These are phyloP conservation scores for Datnioides undecimradiatus DNA, from an alignment of 2,113 vertebrate genomes.

Conservation along the genomic window DNA sequence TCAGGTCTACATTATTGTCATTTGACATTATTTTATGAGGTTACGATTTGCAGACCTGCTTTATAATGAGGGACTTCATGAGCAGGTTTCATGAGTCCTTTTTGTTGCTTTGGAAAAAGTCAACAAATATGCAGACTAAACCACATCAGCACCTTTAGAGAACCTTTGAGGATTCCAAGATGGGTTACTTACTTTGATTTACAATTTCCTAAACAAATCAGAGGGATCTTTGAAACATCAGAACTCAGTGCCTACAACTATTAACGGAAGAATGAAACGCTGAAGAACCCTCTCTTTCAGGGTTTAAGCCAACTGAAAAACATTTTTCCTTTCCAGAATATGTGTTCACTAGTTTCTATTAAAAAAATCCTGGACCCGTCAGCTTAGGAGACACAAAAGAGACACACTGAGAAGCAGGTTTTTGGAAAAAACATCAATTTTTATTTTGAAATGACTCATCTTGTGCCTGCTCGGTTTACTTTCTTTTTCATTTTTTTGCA, in stretches of 20 bases:
- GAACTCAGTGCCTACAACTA: neutral
- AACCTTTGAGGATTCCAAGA: neutral
- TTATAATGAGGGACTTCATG: no score
- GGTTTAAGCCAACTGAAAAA: no score
- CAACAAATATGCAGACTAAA: no score
- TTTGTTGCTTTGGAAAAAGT: no score
- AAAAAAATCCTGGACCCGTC: neutral
- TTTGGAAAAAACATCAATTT: constrained; percentile 79
- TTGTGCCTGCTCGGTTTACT: constrained; percentile 71
- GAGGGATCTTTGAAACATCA: neutral
- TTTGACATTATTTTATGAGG: no score
- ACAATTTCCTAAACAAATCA: neutral
- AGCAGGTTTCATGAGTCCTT: no score
- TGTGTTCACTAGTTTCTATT: no score
- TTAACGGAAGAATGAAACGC: no score
- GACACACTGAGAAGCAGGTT: constrained; percentile 44
- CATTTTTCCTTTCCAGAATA: neutral
- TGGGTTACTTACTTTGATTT: neutral
- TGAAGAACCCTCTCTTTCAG: no score
- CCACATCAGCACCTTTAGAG: neutral
- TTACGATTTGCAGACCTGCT: no score
- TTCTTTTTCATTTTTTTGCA: constrained; percentile 43
- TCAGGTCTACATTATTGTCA: no score
- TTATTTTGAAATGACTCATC: constrained; percentile 85
- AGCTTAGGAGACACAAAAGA: constrained; percentile 43